Base-by-base conservation (phyloP, 2,797 vertebrate genomes). In the Cygnus olor region DNA sequence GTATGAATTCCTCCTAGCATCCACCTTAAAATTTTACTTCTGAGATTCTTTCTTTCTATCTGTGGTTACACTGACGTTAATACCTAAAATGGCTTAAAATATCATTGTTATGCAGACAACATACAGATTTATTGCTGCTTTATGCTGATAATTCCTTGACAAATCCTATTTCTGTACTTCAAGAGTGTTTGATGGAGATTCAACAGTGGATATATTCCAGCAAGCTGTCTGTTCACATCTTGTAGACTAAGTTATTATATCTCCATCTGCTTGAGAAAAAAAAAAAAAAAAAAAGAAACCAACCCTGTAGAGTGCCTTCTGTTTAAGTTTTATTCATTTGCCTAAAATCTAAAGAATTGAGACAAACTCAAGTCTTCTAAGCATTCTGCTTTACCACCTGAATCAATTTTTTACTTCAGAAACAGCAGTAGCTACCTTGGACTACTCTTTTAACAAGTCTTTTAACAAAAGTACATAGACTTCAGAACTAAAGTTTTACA, bases 151-250 rank as follows among this genome's bases (percentile, higher is more conserved):
- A 87, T 85, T 90, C 84, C 64, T 27, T 42, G 47, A 66, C 27
- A 94, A 95, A 77, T 90, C 86, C 68, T 78, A n/a, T 94, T 85
- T 89, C 89, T 80, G 28, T 49, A 44, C 14, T 87, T 87, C 28
- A 79, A 17, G 80, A 32, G 14, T 49, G 68, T 70, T 92, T 82
- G 92, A 92, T 73, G 58, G 40, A 17, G 27, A 54, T 73, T 79
- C 44, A 28, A 19, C 14, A 14, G 15, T 40, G 45, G 70, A 36
- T 58, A n/a, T 38, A 51, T 57, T 95, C 63, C 85, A 76, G 51
- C 32, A 91, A 84, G 18, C 68, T 70, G 32, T 30, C 53, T 57
- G 49, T 69, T 88, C 64, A 65, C 7, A 22, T 42, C 17, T 77
- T 65, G 13, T 49, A 87, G 79, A 64, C 73, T 42, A 54, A 83